phyloP scores from a whole-genome alignment of 2,797 vertebrate species.

The Anguilla anguilla region DNA sequence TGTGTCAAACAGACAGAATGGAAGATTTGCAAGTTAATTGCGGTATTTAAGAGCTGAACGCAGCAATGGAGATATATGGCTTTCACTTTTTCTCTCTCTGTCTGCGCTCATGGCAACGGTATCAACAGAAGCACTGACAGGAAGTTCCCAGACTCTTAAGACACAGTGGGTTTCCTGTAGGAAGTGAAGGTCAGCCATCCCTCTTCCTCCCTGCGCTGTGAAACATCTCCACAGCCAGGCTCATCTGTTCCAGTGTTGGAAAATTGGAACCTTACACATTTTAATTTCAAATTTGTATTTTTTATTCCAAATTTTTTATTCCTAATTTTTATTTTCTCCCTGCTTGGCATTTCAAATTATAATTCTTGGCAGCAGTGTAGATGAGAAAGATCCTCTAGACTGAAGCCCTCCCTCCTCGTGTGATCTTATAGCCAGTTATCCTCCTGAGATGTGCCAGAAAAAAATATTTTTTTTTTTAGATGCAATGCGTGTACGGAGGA shows the following conservation, averaged over 20 bases:
- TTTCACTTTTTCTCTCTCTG: background rate
- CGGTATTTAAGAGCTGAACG: conserved; percentile 89
- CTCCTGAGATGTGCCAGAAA: too few relatives aligned
- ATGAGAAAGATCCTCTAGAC: too few relatives aligned
- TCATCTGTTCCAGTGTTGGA: background rate
- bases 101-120: background rate
- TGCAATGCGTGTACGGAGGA: too few relatives aligned
- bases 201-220: background rate
- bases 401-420: too few relatives aligned
- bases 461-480: too few relatives aligned
- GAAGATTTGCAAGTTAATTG: conserved; percentile 91
- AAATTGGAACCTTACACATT: background rate
- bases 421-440: too few relatives aligned
- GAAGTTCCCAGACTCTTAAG: too few relatives aligned
- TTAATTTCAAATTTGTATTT: background rate
- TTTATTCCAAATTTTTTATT: background rate
- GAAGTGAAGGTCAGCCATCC: too few relatives aligned
- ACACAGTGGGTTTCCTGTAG: too few relatives aligned
- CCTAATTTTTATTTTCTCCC: background rate
- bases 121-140: too few relatives aligned
- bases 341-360: too few relatives aligned
- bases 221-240: background rate
- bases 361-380: too few relatives aligned
- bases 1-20: conserved; percentile 92
- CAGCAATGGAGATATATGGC: background rate